Evolutionary conservation across 2,888 invertebrate genomes (phyloP).

Genomic region (Drosophila cracens): DNA sequence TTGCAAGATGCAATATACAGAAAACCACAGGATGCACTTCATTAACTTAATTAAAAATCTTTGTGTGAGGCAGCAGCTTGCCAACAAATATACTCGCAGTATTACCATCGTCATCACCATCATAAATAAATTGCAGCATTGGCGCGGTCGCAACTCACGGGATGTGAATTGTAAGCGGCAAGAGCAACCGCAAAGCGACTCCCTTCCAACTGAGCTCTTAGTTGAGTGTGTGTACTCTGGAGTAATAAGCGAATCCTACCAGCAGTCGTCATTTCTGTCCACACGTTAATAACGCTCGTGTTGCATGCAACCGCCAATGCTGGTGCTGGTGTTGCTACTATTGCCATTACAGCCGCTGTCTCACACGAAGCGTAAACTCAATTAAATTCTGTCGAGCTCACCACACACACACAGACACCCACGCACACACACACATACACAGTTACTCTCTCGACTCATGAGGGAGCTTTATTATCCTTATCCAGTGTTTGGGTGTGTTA

Average conservation of each 20-base stretch:
- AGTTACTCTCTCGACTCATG: constrained; percentile 43
- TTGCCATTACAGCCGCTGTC: constrained; percentile 14
- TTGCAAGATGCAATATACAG: constrained; percentile 50
- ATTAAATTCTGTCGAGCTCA: constrained; percentile 74
- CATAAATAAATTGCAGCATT: constrained; percentile 12
- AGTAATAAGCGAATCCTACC: constrained; percentile 33
- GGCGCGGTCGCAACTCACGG: constrained; percentile 30
- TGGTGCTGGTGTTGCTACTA: background rate
- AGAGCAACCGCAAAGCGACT: constrained; percentile 73
- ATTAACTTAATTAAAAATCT: constrained; percentile 77
- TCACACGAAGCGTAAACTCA: constrained; percentile 76
- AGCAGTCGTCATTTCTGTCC: constrained; percentile 23
- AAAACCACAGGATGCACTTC: constrained; percentile 74
- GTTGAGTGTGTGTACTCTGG: constrained; percentile 22
- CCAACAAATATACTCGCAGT: constrained; percentile 11
- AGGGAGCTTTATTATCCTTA: constrained; percentile 72
- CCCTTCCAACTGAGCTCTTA: constrained; percentile 64
- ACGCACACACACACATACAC: background rate
- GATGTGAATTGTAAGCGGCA: constrained; percentile 33
- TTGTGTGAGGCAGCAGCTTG: constrained; percentile 35
- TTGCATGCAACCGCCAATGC: constrained; percentile 36
- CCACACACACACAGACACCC: background rate
- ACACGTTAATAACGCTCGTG: constrained; percentile 62
- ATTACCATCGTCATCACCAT: constrained; percentile 1
- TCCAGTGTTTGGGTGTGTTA: constrained; percentile 40